phyloP scores from a whole-genome alignment of 2,797 vertebrate species.

The Apogon hyalosoma region DNA sequence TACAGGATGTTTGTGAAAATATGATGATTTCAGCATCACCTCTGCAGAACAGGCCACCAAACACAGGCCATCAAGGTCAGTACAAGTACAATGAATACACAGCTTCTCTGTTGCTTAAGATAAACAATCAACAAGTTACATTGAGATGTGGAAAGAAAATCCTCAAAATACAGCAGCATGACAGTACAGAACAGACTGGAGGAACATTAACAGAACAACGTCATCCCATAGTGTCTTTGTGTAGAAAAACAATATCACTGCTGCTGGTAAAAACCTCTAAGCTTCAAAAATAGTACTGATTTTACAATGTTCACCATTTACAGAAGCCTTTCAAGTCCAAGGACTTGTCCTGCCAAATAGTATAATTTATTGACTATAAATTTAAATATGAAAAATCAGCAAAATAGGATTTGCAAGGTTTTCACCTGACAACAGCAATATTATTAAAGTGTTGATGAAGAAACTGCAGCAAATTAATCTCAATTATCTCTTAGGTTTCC shows the following conservation, averaged over 20 bases:
- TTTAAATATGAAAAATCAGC: conserved; percentile 32
- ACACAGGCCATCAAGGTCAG: conserved; percentile 52
- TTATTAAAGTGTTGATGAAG: conserved; percentile 48
- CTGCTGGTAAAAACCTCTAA: conserved; percentile 53
- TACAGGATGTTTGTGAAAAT: conserved; percentile 19
- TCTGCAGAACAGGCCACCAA: conserved; percentile 37
- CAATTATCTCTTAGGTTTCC: conserved; percentile 24
- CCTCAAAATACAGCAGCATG: conserved; percentile 38
- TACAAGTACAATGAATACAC: conserved; percentile 49
- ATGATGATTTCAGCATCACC: conserved; percentile 38
- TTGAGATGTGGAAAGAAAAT: conserved; percentile 33
- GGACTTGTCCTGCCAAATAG: conserved; percentile 19
- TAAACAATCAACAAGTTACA: conserved; percentile 44
- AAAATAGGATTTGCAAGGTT: conserved; percentile 34
- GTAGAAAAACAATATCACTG: conserved; percentile 51
- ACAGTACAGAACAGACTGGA: conserved; percentile 10
- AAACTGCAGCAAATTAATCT: conserved; percentile 52
- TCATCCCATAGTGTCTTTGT: conserved; percentile 18
- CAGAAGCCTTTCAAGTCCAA: conserved; percentile 17
- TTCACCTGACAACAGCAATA: conserved; percentile 55
- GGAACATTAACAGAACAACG: conserved; percentile 11
- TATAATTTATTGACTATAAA: conserved; percentile 36
- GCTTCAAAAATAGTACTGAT: conserved; percentile 51
- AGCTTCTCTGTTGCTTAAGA: conserved; percentile 34
- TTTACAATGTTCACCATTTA: conserved; percentile 14